phyloP scores from a whole-genome alignment of 2,113 vertebrate genomes.

The Neodon shergylaensis region DNA sequence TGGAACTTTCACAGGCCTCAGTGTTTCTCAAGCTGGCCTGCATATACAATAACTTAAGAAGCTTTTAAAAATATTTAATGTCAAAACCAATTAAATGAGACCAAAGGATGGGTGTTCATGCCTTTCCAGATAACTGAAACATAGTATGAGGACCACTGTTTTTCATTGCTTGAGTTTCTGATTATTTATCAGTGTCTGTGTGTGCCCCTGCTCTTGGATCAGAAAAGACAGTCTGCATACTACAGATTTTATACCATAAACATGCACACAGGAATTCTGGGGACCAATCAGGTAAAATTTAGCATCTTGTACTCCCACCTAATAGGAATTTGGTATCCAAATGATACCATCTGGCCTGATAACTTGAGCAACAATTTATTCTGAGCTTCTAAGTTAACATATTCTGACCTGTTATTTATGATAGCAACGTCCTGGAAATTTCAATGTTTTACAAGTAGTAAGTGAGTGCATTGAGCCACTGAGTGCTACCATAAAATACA shows the following conservation, averaged over 20 bases:
- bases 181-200: neutral
- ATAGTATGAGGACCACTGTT: neutral
- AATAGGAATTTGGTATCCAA: constrained; percentile 36
- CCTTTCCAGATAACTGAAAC: neutral
- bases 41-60: neutral
- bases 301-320: neutral
- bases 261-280: neutral
- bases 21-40: neutral
- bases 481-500: constrained; percentile 42
- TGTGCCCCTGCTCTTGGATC: neutral
- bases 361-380: constrained; percentile 19
- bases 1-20: neutral
- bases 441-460: constrained; percentile 53
- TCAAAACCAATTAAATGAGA: constrained; percentile 42
- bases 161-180: constrained; percentile 38
- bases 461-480: constrained; percentile 27
- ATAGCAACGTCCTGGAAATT: constrained; percentile 48
- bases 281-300: constrained; percentile 16
- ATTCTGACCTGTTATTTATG: constrained; percentile 36
- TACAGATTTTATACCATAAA: neutral
- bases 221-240: constrained; percentile 13
- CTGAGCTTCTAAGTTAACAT: constrained; percentile 2
- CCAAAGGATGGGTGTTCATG: neutral
- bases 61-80: neutral
- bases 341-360: neutral